Evolutionary conservation across 2,888 invertebrate genomes (phyloP), one percentile per base, ranked within the genome.

Genomic region (Diplolepis rosae): DNA sequence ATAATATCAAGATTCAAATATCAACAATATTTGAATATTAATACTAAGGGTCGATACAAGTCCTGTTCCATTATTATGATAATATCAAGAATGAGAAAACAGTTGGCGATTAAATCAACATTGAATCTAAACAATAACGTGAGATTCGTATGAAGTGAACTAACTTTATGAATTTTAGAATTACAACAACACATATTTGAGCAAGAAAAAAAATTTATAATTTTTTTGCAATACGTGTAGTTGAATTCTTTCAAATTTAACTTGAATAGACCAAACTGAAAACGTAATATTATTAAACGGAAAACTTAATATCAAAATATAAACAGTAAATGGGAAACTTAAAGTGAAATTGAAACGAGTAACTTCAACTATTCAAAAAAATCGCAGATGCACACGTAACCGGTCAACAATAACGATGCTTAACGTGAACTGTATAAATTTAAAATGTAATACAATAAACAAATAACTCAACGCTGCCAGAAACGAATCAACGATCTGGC

Each of bases 351-450:
- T 50, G 51, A 51, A 50, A 48, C 73, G 70, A 76, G 66, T 73
- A 79, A 75, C 66, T 74, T 78, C 35, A 76, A 76, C 68, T 68
- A 73, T 51, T 39, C 32, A 70, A 75, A 67, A 45, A 68, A 72
- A 68, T 68, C 74, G 45, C 54, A 54, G 50, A 72, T 74, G 69
- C 74, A 67, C 65, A 54, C 74, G 72, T 75, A 72, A 77, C 52
- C 66, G 70, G 73, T 77, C 54, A 77, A 81, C 78, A 79, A 78
- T 76, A 80, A 78, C 75, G 78, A 77, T 78, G 80, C 79, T 77
- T 74, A 78, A 81, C 79, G 72, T 75, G 52, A 78, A 79, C 77
- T 78, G 77, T 76, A 71, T 78, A 79, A 76, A 79, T 80, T 80
- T 65, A 65, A 67, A 28, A 24, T 66, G 39, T 69, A 77, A 77